Percentiles rank a stretch among this genome's conserved stretches.
phyloP scores from a whole-genome alignment of 2,113 vertebrate genomes.

The Xenotilapia leptura region DNA sequence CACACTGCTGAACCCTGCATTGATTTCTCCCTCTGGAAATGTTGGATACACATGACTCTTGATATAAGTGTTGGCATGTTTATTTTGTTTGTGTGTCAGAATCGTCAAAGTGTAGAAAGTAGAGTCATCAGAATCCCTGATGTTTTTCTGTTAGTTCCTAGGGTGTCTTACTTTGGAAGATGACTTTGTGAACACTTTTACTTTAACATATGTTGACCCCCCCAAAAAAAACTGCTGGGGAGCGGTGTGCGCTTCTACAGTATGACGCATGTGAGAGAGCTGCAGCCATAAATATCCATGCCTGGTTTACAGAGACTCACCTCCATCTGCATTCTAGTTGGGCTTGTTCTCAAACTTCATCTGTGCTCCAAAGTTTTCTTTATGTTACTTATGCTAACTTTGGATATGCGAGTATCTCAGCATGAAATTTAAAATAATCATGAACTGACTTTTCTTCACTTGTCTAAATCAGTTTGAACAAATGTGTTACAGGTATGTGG shows the following conservation, averaged over 20 bases:
- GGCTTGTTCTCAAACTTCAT: not conserved
- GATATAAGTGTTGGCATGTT: not conserved
- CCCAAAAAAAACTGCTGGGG: not conserved
- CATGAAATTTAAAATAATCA: not conserved
- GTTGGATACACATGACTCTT: not conserved
- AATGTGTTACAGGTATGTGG: not conserved
- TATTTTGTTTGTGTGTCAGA: not conserved
- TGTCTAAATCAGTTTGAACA: not conserved
- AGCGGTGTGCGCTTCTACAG: not conserved
- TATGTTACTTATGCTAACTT: not conserved
- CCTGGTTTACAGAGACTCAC: not conserved
- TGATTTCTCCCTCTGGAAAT: constrained; percentile 26
- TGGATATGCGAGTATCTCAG: not conserved
- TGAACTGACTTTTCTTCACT: not conserved
- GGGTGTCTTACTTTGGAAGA: not conserved
- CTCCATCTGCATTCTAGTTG: not conserved
- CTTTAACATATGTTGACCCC: not conserved
- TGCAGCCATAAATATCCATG: not conserved
- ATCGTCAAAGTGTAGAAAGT: not conserved
- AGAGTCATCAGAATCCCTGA: not conserved
- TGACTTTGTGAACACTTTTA: not conserved
- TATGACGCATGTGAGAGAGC: not conserved
- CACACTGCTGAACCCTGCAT: constrained; percentile 5
- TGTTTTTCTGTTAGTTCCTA: not conserved
- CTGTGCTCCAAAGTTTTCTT: not conserved